phyloP scores from a whole-genome alignment of 2,888 invertebrate genomes.

The Rhopalosiphum nymphaeae region DNA sequence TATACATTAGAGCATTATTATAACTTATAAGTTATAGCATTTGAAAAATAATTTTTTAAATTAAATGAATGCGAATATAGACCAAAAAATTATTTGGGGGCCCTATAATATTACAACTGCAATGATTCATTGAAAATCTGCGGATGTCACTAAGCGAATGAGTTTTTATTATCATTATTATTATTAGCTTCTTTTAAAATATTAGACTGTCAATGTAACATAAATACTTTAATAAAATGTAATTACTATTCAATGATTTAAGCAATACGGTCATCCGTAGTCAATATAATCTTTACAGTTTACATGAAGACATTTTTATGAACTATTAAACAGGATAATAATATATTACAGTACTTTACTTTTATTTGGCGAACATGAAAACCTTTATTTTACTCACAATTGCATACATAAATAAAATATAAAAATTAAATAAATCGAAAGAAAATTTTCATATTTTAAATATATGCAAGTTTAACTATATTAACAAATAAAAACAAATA shows the following conservation, averaged over 20 bases:
- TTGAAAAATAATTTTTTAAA: too few species aligned
- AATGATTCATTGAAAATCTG: too few species aligned
- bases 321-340: not conserved
- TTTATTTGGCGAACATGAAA: not conserved
- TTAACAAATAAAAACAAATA: too few species aligned
- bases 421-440: conserved; percentile 6
- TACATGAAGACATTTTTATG: conserved; percentile 11
- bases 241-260: conserved; percentile 15
- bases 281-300: not conserved
- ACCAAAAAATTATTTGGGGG: too few species aligned
- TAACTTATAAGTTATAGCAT: too few species aligned
- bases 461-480: too few species aligned
- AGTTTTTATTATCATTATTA: not conserved
- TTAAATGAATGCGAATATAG: too few species aligned
- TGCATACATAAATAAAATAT: too few species aligned
- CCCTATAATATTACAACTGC: too few species aligned
- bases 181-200: not conserved
- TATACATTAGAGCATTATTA: too few species aligned
- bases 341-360: conserved; percentile 4
- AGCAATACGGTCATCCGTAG: conserved; percentile 5
- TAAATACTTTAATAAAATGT: too few species aligned
- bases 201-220: not conserved
- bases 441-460: not conserved
- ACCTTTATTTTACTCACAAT: conserved; percentile 21
- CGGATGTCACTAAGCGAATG: too few species aligned